Evolutionary conservation across 1,140 invertebrate species (phyloP), one percentile per base, ranked within the genome.

Genomic region (Drosophila novamexicana): DNA sequence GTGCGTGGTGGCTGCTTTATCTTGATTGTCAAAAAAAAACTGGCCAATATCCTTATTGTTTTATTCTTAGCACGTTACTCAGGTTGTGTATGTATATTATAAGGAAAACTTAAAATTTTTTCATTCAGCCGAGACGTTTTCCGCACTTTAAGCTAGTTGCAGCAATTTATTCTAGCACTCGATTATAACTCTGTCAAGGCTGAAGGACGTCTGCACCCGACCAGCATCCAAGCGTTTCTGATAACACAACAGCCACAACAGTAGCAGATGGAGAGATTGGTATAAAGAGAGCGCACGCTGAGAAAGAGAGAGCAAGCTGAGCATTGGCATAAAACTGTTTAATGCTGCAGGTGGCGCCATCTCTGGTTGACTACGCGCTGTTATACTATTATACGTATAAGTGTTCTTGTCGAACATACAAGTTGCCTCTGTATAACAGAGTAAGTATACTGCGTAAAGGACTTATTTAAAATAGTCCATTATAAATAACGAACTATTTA

Each of bases 201-300:
- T 56, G 45, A 54, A 78, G 77, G 69, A 77, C 75, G 69, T 83
- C 77, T 88, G 83, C 72, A 64, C 45, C 50, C 65, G 84, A 89
- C 67, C 83, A 88, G 80, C 83, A 77, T 88, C 83, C 80, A 79
- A 86, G 84, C 84, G 79, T 81, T 75, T 88, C 83, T 88, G 83
- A 88, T 88, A 88, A 88, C 79, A 79, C 67, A 71, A 45, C 62
- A 40, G 62, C 16, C 54, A 57, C 67, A 70, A 64, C 56, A 58
- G 47, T 47, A 10, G 18, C 56, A 56, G 63, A 18, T 61, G 66
- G 37, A 36, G 44, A 36, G 16, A 10, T 22, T 14, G 58, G 10
- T 6, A 34, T 8, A 39, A 22, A 40, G 39, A 54, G 50, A 22
- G 14, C 14, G 29, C 7, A 5, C 22, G 22, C 4, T 29, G 7